Evolutionary conservation across 2,797 vertebrate genomes (phyloP).

Genomic region (Phrynocephalus vlangalii): DNA sequence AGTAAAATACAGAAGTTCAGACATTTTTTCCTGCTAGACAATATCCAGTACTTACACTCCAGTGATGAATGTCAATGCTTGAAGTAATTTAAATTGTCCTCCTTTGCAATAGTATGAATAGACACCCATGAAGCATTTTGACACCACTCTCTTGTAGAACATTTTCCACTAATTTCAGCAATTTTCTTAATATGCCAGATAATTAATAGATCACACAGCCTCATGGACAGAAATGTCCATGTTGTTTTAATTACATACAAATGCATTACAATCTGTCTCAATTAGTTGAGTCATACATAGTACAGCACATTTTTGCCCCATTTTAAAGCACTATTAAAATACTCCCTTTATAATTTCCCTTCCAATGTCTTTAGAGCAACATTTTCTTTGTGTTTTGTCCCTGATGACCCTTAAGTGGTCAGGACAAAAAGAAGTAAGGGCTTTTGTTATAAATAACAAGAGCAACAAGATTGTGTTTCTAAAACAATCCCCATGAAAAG

Average conservation of each 20-base stretch:
- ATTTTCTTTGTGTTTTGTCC: no score
- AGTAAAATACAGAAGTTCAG: neutral
- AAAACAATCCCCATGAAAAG: no score
- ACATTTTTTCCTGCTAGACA: neutral
- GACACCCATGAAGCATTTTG: conserved; percentile 13
- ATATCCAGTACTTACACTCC: conserved; percentile 11
- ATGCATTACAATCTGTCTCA: conserved; percentile 27
- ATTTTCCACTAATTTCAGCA: conserved; percentile 22
- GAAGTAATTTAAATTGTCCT: conserved; percentile 19
- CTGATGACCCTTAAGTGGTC: no score
- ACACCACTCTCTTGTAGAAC: conserved; percentile 30
- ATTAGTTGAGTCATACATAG: conserved; percentile 11
- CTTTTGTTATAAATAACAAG: no score
- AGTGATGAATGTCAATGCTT: neutral
- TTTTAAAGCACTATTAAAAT: neutral
- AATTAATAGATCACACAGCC: conserved; percentile 14
- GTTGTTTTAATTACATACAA: conserved; percentile 50
- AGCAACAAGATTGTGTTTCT: no score
- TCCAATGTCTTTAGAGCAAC: neutral
- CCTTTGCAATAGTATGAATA: conserved; percentile 8
- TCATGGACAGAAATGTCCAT: neutral
- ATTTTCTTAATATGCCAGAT: conserved; percentile 27
- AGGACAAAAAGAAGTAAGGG: no score
- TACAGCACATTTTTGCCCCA: neutral
- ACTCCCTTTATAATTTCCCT: neutral